phyloP scores from a whole-genome alignment of 2,113 vertebrate species.

The Campylomormyrus numenius region DNA sequence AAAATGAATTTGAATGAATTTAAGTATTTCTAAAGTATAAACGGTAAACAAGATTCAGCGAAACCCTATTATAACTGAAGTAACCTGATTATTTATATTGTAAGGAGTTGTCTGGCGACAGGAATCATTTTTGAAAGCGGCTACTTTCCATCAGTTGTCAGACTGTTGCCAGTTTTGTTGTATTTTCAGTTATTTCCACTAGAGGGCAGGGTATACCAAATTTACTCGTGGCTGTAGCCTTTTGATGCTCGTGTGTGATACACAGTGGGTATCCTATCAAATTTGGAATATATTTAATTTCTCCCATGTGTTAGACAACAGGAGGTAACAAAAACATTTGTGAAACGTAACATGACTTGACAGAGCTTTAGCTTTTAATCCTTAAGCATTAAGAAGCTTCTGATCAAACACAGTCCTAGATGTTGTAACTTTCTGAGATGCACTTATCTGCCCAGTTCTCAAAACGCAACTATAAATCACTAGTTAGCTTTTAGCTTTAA shows the following conservation, averaged over 20 bases:
- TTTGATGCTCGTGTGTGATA: not conserved
- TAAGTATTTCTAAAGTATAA: not conserved
- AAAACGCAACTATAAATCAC: not conserved
- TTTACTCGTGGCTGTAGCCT: not conserved
- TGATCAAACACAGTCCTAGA: not conserved
- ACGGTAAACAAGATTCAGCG: not conserved
- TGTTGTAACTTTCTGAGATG: not conserved
- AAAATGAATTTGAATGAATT: not conserved
- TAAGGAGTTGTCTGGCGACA: not conserved
- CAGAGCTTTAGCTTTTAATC: not conserved
- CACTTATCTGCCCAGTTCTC: not conserved
- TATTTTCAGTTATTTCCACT: not conserved
- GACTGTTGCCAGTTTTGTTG: not conserved
- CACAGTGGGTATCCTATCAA: not conserved
- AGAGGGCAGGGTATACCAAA: slow-evolving; percentile 15
- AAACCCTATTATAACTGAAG: not conserved
- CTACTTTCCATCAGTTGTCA: not conserved
- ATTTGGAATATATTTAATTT: not conserved
- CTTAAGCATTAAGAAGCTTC: not conserved
- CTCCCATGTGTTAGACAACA: not conserved
- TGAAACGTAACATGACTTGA: not conserved
- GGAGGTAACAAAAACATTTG: not conserved
- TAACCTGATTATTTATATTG: not conserved
- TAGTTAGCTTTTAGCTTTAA: not conserved
- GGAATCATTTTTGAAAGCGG: not conserved